Evolutionary conservation across 1,140 invertebrate genomes (phyloP).

Genomic region (Epicauta chinensis): DNA sequence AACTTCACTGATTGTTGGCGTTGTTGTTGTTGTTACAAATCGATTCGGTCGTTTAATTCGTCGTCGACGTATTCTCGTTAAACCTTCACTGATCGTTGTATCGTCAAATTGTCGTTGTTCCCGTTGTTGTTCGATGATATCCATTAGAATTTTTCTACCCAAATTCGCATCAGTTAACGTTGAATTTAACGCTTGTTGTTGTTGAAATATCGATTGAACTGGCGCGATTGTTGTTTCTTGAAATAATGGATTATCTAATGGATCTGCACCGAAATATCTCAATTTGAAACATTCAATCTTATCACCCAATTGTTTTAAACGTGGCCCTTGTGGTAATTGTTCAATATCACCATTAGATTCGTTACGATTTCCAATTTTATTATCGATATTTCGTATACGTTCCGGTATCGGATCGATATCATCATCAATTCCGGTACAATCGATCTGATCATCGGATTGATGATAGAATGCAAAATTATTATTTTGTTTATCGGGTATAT

Average conservation of each 20-base stretch:
- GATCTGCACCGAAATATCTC: slow-evolving; percentile 67
- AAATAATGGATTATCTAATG: slow-evolving; percentile 69
- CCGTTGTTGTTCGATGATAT: slow-evolving; percentile 5
- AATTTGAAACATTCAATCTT: slow-evolving; percentile 67
- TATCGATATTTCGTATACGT: slow-evolving; percentile 44
- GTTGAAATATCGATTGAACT: slow-evolving; percentile 27
- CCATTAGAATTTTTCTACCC: neutral
- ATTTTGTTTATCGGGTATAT: slow-evolving; percentile 50
- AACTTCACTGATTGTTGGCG: slow-evolving; percentile 31
- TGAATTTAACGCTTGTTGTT: neutral
- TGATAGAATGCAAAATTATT: slow-evolving; percentile 56
- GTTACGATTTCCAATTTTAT: slow-evolving; percentile 34
- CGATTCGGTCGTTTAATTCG: neutral
- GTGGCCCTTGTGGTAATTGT: slow-evolving; percentile 35
- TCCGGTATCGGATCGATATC: slow-evolving; percentile 49
- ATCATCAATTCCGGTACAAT: slow-evolving; percentile 49
- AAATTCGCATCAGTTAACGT: neutral
- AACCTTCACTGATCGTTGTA: neutral
- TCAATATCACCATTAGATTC: slow-evolving; percentile 27
- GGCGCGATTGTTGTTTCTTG: slow-evolving; percentile 46
- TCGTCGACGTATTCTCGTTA: slow-evolving; percentile 1
- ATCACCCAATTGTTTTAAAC: slow-evolving; percentile 54
- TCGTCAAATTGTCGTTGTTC: neutral
- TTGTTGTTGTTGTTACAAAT: neutral
- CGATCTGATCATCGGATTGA: slow-evolving; percentile 38